Percentiles rank a stretch among this genome's conserved stretches.
Evolutionary conservation across 2,888 invertebrate genomes (phyloP).

Genomic region (Drosophila austrosaltans): DNA sequence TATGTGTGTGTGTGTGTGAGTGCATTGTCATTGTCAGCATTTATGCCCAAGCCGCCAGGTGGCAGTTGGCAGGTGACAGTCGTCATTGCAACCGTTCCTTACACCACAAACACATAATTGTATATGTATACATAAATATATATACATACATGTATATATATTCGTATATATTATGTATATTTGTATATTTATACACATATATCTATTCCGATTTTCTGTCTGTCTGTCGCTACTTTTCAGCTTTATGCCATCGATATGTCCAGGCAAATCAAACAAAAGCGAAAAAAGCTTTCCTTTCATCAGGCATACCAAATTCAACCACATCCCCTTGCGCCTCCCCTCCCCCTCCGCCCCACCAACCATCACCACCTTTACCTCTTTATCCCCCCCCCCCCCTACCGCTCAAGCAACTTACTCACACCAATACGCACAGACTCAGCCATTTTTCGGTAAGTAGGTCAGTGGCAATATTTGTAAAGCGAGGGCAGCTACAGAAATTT

Average conservation of each 20-base stretch:
- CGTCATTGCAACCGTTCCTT: slow-evolving; percentile 41
- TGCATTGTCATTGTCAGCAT: slow-evolving; percentile 51
- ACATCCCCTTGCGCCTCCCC: too few relatives aligned
- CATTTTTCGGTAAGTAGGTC: slow-evolving; percentile 66
- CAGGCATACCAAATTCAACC: not conserved
- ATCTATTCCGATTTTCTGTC: not conserved
- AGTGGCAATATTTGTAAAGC: slow-evolving; percentile 51
- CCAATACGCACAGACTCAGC: slow-evolving; percentile 25
- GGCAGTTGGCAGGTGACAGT: slow-evolving; percentile 7
- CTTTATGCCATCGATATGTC: slow-evolving; percentile 44
- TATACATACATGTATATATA: not conserved
- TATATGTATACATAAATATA: not conserved
- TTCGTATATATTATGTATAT: not conserved
- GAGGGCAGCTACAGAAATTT: slow-evolving; percentile 40
- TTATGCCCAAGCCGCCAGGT: not conserved
- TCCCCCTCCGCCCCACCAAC: not conserved
- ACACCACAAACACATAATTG: slow-evolving; percentile 25
- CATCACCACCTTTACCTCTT: not conserved
- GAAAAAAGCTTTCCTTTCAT: slow-evolving; percentile 1
- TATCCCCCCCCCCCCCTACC: not conserved
- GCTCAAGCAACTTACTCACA: slow-evolving; percentile 16
- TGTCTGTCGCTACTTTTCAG: slow-evolving; percentile 43
- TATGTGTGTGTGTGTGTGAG: slow-evolving; percentile 44
- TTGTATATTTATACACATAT: not conserved
- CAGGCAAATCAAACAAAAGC: slow-evolving; percentile 37